Base-by-base conservation (phyloP, 1,140 invertebrate genomes). In the Drosophila setifemur region DNA sequence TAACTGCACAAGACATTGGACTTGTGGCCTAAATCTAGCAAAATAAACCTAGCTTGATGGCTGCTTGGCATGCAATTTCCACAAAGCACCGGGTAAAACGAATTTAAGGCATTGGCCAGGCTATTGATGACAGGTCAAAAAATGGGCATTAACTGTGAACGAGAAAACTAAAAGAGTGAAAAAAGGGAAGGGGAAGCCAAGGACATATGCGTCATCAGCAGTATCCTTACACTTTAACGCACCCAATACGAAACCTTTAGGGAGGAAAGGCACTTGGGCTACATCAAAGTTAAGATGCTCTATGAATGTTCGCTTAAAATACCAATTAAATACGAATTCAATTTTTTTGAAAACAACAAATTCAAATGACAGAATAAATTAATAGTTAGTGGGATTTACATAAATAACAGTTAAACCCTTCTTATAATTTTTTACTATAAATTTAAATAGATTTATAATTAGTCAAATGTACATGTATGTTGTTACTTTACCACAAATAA, bases 11-110 rank as follows among this genome's bases (percentile, higher is more conserved):
- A 50, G 47, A 64, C 57, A 42, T 45, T 42, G 68, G 31, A 40
- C 55, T 52, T 71, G 67, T 52, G 68, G 67, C 68, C 23, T 25
- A 25, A 19, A 19, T 12, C 35, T 67, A 66, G 48, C 39, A 44
- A 78, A 75, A 58, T 63, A 76, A 82, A 78, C 53, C 60, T 44
- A 66, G 53, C 52, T 33, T 72, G 57, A 83, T 77, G 73, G 48
- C 49, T 72, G 29, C 40, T 29, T 75, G 71, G 49, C 77, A 67
- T 81, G 73, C 73, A 71, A 70, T 71, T 70, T 72, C 57, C 60
- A 61, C 54, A 42, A 63, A 73, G 39, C 47, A 39, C 26, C 40
- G 37, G 33, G 53, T 67, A 40, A 61, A 61, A 72, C 67, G 61
- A 61, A 71, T 71, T 71, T 49, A 53, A 71, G 68, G 54, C 67